Evolutionary conservation across 2,113 vertebrate species (phyloP), one percentile per base, ranked within the genome.

Genomic region (Hucho hucho): DNA sequence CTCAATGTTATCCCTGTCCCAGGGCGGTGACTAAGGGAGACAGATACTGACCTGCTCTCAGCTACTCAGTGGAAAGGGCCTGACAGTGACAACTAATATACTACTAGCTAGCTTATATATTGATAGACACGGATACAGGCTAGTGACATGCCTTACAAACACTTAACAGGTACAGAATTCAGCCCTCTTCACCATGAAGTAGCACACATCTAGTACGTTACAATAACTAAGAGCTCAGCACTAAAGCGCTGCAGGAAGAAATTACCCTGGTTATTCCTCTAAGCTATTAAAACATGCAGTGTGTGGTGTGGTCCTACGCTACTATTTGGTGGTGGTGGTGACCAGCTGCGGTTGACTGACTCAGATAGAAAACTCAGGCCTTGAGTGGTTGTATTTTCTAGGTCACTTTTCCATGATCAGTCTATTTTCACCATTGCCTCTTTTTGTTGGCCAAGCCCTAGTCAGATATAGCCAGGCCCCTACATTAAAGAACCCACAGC

Each of bases 131-230:
- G 20, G 81, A 86, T 74, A 84, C 83, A 47, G 71, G 83, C 79
- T 85, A 82, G 82, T 79, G 87, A 90, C 90, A 92, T 92, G 89
- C 90, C 86, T 86, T 86, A 85, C 81, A 81, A 84, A 91, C 91
- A 89, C 87, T 37, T 84, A 79, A 74, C 81, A 88, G 64, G 61
- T 84, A 78, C 73, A 83, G 43, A 78, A 75, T 84, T 77, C 75
- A 80, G 78, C 77, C 83, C 84, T 79, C 32, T 77, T 73, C 65
- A 82, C 78, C 82, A 29, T 53, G 82, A 80, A 78, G 83, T 69
- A 83, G 84, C 79, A 83, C 79, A 79, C 70, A 88, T 84, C 80
- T 88, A 88, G 85, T 67, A 89, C 76, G 78, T 83, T 83, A 90
- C 82, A 86, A 26, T 64, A 77, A 88, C 79, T 4, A 29, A 74